Evolutionary conservation across 2,888 invertebrate species (phyloP).

Genomic region (Apamea crenata): DNA sequence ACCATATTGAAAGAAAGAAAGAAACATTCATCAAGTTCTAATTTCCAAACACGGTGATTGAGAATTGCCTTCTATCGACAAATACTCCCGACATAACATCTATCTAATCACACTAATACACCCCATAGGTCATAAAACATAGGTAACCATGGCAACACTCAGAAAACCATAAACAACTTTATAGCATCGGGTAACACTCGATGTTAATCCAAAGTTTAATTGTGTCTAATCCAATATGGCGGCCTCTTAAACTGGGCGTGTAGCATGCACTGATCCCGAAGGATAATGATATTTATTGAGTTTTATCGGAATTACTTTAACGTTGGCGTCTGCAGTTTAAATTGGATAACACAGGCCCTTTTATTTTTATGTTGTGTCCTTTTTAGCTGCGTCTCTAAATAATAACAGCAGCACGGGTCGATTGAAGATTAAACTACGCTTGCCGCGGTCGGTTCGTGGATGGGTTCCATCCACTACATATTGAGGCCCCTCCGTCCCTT

Average conservation of each 20-base stretch:
- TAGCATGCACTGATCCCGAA: constrained; percentile 21
- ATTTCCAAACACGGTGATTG: background rate
- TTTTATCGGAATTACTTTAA: constrained; percentile 13
- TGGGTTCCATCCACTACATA: too few relatives aligned
- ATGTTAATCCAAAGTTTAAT: constrained; percentile 52
- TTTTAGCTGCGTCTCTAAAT: background rate
- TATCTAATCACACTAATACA: constrained; percentile 24
- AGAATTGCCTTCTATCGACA: background rate
- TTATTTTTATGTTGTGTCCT: background rate
- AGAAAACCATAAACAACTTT: constrained; percentile 51
- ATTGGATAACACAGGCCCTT: background rate
- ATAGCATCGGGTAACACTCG: constrained; percentile 43
- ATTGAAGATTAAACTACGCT: too few relatives aligned
- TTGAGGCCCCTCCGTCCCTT: too few relatives aligned
- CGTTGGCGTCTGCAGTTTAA: constrained; percentile 2
- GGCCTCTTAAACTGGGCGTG: constrained; percentile 21
- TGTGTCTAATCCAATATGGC: constrained; percentile 54
- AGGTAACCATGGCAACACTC: constrained; percentile 49
- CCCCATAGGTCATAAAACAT: constrained; percentile 32
- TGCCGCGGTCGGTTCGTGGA: too few relatives aligned
- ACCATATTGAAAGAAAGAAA: too few relatives aligned
- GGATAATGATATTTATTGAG: constrained; percentile 39
- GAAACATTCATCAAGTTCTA: background rate
- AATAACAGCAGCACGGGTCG: too few relatives aligned
- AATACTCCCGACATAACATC: background rate